These are phyloP conservation scores for Apoda limacodes DNA, from an alignment of 2,888 invertebrate species.

Conservation along the genomic window DNA sequence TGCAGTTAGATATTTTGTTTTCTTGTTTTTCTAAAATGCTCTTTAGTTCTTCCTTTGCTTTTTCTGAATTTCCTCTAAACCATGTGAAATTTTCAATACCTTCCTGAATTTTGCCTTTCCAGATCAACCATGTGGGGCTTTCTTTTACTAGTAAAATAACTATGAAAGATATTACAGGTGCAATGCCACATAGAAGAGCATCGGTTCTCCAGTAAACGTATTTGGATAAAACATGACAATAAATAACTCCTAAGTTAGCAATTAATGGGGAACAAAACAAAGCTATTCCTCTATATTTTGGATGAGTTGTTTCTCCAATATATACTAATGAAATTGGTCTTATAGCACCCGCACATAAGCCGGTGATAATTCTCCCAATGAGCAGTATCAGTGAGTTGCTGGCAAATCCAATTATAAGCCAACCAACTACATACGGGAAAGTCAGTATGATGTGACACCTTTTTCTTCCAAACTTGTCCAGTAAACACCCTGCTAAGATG, in stretches of 20 bases:
- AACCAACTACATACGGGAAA: conserved; percentile 30
- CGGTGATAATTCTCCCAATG: conserved; percentile 32
- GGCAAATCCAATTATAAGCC: conserved; percentile 30
- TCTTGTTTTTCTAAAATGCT: conserved; percentile 25
- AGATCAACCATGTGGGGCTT: conserved; percentile 39
- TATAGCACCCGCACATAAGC: conserved; percentile 29
- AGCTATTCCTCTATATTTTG: conserved; percentile 31
- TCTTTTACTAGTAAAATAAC: conserved; percentile 31
- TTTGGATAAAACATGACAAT: conserved; percentile 29
- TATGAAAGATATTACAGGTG: conserved; percentile 25
- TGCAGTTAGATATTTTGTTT: conserved; percentile 17
- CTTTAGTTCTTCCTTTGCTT: conserved; percentile 29
- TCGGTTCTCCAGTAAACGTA: conserved; percentile 30
- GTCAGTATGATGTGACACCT: conserved; percentile 27
- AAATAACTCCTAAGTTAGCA: conserved; percentile 26
- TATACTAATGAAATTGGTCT: conserved; percentile 33
- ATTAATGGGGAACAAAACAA: conserved; percentile 28
- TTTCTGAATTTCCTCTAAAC: conserved; percentile 31
- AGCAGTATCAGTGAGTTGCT: conserved; percentile 25
- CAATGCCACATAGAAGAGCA: conserved; percentile 26
- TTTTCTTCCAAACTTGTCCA: conserved; percentile 34
- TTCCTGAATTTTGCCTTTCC: conserved; percentile 29
- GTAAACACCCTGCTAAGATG: conserved; percentile 29
- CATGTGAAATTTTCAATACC: conserved; percentile 28
- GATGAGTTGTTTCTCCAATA: conserved; percentile 34